phyloP scores from a whole-genome alignment of 2,888 invertebrate species.

The Bugula neritina region DNA sequence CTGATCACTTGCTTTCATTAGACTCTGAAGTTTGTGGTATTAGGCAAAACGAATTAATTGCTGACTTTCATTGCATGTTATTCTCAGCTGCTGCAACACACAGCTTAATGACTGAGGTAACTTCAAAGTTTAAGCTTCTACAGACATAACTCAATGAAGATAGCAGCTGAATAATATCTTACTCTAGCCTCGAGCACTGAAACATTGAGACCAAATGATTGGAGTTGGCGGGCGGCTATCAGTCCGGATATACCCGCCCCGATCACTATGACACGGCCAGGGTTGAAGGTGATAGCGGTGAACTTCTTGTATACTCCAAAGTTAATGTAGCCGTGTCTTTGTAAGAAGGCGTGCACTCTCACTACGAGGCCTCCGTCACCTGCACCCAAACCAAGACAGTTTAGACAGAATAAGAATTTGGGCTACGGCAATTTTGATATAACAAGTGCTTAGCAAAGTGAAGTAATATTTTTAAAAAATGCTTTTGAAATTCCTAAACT shows the following conservation, averaged over 20 bases:
- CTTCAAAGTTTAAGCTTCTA: no score
- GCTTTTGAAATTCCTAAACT: background rate
- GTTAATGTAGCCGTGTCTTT: conserved; percentile 93
- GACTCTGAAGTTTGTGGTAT: no score
- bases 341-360: conserved; percentile 82
- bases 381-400: no score
- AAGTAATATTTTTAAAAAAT: background rate
- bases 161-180: conserved; percentile 33
- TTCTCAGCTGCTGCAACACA: no score
- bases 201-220: conserved; percentile 93
- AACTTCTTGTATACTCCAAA: conserved; percentile 89
- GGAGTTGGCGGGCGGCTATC: conserved; percentile 86
- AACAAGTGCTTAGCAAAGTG: no score
- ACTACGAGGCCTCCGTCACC: conserved; percentile 72
- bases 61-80: no score
- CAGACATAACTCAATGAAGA: no score
- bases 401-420: no score
- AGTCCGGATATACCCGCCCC: conserved; percentile 86
- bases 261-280: conserved; percentile 61
- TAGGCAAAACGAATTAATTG: no score
- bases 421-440: background rate
- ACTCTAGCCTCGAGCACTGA: conserved; percentile 64
- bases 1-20: no score
- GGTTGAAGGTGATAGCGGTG: conserved; percentile 40
- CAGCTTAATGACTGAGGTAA: no score